These are phyloP conservation scores for Rhinella marina DNA, from an alignment of 2,797 vertebrate species.

Conservation along the genomic window DNA sequence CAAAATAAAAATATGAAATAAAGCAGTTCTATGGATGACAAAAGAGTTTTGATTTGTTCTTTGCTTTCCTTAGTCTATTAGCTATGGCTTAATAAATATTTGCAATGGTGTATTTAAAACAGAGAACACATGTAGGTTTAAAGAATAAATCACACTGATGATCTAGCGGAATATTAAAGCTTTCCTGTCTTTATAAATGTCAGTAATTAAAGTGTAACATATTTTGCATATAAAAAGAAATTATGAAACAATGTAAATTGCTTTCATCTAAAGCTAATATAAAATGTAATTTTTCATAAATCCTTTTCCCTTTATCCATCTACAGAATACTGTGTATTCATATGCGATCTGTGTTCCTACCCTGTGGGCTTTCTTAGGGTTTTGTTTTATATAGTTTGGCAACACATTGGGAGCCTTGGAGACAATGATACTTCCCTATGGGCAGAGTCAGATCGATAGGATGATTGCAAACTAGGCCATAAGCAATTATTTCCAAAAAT, in stretches of 20 bases:
- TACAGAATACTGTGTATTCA: not conserved
- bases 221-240: conserved; percentile 15
- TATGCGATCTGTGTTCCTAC: not conserved
- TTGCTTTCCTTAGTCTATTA: conserved; percentile 40
- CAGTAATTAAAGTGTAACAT: conserved; percentile 21
- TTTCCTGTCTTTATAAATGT: conserved; percentile 25
- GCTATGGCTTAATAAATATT: conserved; percentile 34
- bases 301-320: not conserved
- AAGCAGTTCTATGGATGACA: conserved; percentile 16
- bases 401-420: not conserved
- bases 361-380: not conserved
- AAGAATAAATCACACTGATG: conserved; percentile 17
- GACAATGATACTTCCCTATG: too few species aligned
- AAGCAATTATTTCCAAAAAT: not conserved
- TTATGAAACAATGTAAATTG: conserved; percentile 2
- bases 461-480: not conserved
- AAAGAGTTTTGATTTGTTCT: conserved; percentile 38
- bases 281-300: not conserved
- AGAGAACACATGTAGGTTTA: conserved; percentile 1
- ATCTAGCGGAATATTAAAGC: conserved; percentile 30
- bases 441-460: too few species aligned
- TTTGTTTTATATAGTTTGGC: not conserved
- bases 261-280: not conserved
- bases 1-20: conserved; percentile 46
- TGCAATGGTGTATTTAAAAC: conserved; percentile 23